Evolutionary conservation across 2,888 invertebrate genomes (phyloP), one percentile per base, ranked within the genome.

Genomic region (Glaucopsyche alexis): DNA sequence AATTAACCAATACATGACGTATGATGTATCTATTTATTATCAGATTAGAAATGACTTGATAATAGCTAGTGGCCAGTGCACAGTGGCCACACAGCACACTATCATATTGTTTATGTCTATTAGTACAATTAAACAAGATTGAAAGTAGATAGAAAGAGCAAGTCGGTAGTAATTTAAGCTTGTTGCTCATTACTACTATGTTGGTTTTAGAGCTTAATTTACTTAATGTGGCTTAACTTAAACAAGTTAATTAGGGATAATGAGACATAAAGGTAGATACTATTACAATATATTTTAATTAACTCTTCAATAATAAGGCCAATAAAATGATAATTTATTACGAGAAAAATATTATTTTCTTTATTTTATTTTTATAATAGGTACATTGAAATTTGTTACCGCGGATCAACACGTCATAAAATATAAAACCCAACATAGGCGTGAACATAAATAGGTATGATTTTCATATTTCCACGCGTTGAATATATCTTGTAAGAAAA

Each of bases 71-170:
- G 29, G 29, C 29, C 29, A 29, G n/a, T n/a, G n/a, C 29, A 29
- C 29, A 29, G 29, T n/a, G n/a, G 29, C 29, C 29, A 29, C 29
- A 29, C 29, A 29, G 29, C 60, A 60, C 60, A 60, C 60, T 38
- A 60, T 13, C 60, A 38, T 38, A 38, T 60, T 38, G 60, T 60
- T 60, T 29, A 38, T 5, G 13, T 60, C 13, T 60, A 38, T 60
- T 60, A 60, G 60, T 7, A 29, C 13, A 29, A 69, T 29, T 69
- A 69, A 69, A 49, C 49, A 69, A 49, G 69, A 69, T 69, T 49
- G 49, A 14, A 49, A 69, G 19, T 69, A 67, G 69, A 69, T 49
- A 49, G n/a, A n/a, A n/a, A n/a, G n/a, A 69, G 49, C 45, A 11
- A 69, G 13, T 49, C 13, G 49, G 49, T 49, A 47, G 47, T 47